Evolutionary conservation across 2,888 invertebrate species (phyloP).

Genomic region (Leptopilina myrica): DNA sequence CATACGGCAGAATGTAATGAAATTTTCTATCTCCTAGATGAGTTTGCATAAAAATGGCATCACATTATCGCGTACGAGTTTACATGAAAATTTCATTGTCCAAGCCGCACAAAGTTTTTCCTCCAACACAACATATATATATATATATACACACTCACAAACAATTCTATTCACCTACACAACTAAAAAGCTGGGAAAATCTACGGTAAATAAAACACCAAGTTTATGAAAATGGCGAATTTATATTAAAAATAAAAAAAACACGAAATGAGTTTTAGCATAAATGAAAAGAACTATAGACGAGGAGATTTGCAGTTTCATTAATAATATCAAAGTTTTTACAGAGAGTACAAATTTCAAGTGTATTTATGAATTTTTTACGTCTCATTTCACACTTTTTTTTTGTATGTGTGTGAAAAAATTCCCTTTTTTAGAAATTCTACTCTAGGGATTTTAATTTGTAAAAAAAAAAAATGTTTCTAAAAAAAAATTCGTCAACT

Average conservation of each 20-base stretch:
- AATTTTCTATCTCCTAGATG: constrained; percentile 46
- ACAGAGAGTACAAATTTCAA: not conserved
- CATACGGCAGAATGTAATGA: constrained; percentile 44
- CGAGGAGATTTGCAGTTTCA: not conserved
- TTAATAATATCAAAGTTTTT: constrained; percentile 2
- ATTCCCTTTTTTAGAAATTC: not conserved
- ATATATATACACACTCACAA: not conserved
- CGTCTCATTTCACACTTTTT: not conserved
- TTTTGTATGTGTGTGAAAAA: not conserved
- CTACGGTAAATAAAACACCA: not conserved
- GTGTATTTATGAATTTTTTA: not conserved
- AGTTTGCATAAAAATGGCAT: constrained; percentile 49
- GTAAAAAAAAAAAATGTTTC: no score
- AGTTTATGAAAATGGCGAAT: not conserved
- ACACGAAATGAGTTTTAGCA: not conserved
- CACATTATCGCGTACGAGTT: constrained; percentile 47
- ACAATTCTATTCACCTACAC: not conserved
- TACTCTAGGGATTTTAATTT: no score
- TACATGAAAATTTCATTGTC: constrained; percentile 48
- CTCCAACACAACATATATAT: not conserved
- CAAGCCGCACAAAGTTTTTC: constrained; percentile 32
- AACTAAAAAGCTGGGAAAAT: no score
- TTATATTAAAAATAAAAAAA: not conserved
- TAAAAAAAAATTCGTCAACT: no score
- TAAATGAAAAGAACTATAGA: constrained; percentile 22